Evolutionary conservation across 2,888 invertebrate species (phyloP), one percentile per base, ranked within the genome.

Genomic region (Amphiduros pacificus): DNA sequence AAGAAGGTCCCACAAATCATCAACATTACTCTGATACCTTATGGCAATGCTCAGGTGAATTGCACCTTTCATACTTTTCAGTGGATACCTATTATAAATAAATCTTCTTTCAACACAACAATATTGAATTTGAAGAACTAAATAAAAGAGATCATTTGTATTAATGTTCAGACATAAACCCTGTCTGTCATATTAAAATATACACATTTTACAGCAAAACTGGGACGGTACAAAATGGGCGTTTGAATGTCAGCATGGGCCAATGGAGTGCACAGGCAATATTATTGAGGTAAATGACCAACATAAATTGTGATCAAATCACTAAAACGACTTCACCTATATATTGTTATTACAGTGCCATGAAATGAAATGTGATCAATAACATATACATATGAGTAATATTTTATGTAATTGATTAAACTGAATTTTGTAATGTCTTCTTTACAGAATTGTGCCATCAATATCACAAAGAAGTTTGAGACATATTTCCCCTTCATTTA

Each of bases 191-290:
- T 36, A 14, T 36, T 36, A 36, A 36, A 36, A 36, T 36, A 14
- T 9, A 14, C 40, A 4, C 2, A 24, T 5, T 51, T 49, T 68
- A 22, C 71, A 80, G 76, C 75, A 78, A 60, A 63, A 55, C 9
- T 62, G 70, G 53, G 65, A 52, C 20, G 70, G 67, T 3, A 66
- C 64, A 11, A 62, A 69, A 29, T 80, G 76, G 74, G 60, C 67
- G 56, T 82, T 79, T 69, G 51, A 62, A 1, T 82, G 82, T 71
- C 82, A 82, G 56, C 82, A 82, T 68, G 82, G 82, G 3, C 54
- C 72, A 52, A 55, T 74, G 17, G 82, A 82, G 63, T 82, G 82
- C 67, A 54, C 70, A 3, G 81, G 80, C 22, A 82, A 82, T 65
- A 3, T 78, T 0, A 74, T 81, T 54, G 76, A 80, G 71, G 81